phyloP scores from a whole-genome alignment of 2,888 invertebrate genomes.

The Helicoverpa assulta region DNA sequence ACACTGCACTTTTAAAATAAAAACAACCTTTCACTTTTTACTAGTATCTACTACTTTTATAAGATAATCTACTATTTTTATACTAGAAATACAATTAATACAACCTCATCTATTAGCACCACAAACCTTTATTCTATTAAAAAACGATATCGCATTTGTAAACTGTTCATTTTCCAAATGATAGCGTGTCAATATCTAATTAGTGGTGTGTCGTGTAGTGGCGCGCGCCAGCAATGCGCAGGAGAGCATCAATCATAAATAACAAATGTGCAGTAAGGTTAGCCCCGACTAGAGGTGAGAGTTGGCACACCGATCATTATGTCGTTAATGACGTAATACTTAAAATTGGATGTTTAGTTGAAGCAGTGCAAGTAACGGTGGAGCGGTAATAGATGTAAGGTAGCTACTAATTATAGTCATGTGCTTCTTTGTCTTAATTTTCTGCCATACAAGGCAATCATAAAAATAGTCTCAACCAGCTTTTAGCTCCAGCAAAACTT shows the following conservation, averaged over 20 bases:
- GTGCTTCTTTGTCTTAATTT: not conserved
- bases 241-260: conserved; percentile 70
- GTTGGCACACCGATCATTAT: conserved; percentile 73
- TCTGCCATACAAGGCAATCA: too few species aligned
- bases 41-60: too few species aligned
- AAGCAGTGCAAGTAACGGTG: conserved; percentile 40
- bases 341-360: conserved; percentile 67
- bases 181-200: conserved; percentile 40
- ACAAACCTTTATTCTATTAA: not conserved
- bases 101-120: too few species aligned
- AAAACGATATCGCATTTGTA: conserved; percentile 1
- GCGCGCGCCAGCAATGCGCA: conserved; percentile 49
- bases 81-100: too few species aligned
- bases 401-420: not conserved
- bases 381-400: conserved; percentile 39
- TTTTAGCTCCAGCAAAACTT: too few species aligned
- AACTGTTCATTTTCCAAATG: conserved; percentile 24
- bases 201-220: conserved; percentile 21
- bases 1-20: too few species aligned
- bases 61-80: too few species aligned
- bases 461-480: too few species aligned
- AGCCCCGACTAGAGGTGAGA: conserved; percentile 74
- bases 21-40: too few species aligned
- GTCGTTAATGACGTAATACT: conserved; percentile 66
- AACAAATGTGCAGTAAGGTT: conserved; percentile 71